Evolutionary conservation across 1,140 invertebrate species (phyloP), one percentile per base, ranked within the genome.

Genomic region (Leptinotarsa lineolata): DNA sequence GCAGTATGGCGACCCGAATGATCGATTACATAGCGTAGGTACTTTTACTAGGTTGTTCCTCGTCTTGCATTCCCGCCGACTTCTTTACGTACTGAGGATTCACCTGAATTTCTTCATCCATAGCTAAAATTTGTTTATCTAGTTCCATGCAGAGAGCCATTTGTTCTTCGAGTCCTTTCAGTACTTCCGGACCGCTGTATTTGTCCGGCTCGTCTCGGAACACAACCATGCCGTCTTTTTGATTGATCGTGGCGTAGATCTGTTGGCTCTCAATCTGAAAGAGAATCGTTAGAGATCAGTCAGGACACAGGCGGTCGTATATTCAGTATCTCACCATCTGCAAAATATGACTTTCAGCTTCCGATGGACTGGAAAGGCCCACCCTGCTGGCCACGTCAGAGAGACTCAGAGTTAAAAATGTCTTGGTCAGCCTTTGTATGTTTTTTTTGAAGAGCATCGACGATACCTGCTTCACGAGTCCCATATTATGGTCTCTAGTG

Each of bases 161-260:
- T 89, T 97, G 90, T 80, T 94, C 90, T 87, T 98, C 94, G 61
- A 98, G 84, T 66, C 93, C 90, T 75, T 92, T 90, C 76, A 98
- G 88, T 88, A 97, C 97, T 73, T 89, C 88, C 0, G 94, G 92
- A 71, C 93, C 94, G 78, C 97, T 94, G 83, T 96, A 97, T 83
- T 97, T 97, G 84, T 98, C 96, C 44, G 97, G 96, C 87, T 95
- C 95, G 84, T 98, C 96, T 76, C 95, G 91, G 83, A 99, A 99
- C 24, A 96, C 88, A 16, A 99, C 97, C 97, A 98, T 99, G 13
- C 97, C 97, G 87, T 98, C 97, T 85, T 96, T 97, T 86, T 98
- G 95, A 87, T 98, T 98, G 68, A 99, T 98, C 75, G 94, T 94
- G 1, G 97, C 97, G 88, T 93, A 98, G 77, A 99, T 98, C 88